Percentiles rank a stretch among this genome's conserved stretches.
These are phyloP conservation scores for Habrosyne pyritoides DNA, from an alignment of 2,888 invertebrate species.

Conservation along the genomic window DNA sequence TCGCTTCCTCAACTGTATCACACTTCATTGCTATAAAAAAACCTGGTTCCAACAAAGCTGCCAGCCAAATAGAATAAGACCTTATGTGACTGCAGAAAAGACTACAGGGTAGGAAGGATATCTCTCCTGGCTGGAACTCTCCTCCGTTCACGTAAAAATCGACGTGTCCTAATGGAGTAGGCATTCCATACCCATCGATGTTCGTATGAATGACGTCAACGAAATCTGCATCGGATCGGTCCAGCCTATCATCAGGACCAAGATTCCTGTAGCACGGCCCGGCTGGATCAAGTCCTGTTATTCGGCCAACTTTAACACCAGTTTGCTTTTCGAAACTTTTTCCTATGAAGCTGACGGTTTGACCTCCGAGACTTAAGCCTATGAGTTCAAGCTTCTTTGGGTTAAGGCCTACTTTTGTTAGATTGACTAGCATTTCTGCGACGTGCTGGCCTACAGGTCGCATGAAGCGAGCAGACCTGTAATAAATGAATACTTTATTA, in stretches of 20 bases:
- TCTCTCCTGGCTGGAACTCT: constrained; percentile 32
- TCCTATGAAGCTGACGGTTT: constrained; percentile 35
- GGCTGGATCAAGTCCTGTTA: constrained; percentile 34
- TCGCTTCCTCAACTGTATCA: constrained; percentile 35
- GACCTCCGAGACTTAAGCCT: constrained; percentile 36
- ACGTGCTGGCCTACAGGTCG: constrained; percentile 25
- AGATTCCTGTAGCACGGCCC: constrained; percentile 37
- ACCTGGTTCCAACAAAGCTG: constrained; percentile 30
- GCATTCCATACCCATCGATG: constrained; percentile 33
- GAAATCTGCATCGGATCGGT: constrained; percentile 33
- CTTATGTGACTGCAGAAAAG: constrained; percentile 33
- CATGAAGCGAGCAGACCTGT: constrained; percentile 26
- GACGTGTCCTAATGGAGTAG: constrained; percentile 32
- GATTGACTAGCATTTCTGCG: constrained; percentile 29
- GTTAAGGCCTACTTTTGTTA: constrained; percentile 27
- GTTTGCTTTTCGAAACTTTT: constrained; percentile 31
- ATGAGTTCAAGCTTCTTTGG: constrained; percentile 27
- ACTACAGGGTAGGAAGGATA: constrained; percentile 24
- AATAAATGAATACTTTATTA: too few species aligned
- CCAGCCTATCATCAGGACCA: constrained; percentile 28
- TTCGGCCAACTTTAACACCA: constrained; percentile 25
- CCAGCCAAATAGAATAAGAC: constrained; percentile 28
- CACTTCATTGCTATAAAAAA: constrained; percentile 38
- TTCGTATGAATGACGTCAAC: constrained; percentile 31
- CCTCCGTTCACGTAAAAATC: constrained; percentile 44